Evolutionary conservation across 2,797 vertebrate species (phyloP).

Genomic region (Ctenosaura bakeri): DNA sequence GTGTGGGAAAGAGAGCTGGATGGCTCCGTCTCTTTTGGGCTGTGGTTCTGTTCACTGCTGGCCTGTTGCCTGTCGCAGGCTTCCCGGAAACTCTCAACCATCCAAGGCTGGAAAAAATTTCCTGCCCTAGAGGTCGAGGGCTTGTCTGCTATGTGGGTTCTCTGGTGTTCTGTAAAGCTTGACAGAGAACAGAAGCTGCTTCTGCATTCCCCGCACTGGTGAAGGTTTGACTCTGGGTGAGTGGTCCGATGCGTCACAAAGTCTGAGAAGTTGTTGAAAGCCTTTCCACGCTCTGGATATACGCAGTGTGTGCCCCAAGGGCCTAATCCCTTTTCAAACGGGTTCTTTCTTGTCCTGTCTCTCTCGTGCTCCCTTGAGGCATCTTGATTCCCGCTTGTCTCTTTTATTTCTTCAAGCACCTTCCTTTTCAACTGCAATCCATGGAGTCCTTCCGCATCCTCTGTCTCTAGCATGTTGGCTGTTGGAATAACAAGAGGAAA

Average conservation of each 20-base stretch:
- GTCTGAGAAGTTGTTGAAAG: neutral
- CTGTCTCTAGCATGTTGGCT: neutral
- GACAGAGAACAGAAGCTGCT: too few species aligned
- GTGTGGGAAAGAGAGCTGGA: neutral
- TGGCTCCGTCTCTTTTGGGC: neutral
- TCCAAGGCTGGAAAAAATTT: neutral
- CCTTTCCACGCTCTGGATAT: neutral
- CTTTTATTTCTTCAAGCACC: neutral
- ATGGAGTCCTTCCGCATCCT: neutral
- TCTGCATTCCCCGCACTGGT: neutral
- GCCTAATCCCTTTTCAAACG: neutral
- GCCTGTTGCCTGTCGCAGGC: neutral
- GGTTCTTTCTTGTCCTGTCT: neutral
- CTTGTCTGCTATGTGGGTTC: neutral
- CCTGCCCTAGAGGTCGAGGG: neutral
- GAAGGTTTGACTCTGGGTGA: too few species aligned
- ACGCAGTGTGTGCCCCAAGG: accelerated
- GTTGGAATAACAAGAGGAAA: neutral
- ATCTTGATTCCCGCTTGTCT: neutral
- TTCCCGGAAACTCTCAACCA: neutral
- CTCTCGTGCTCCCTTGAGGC: neutral
- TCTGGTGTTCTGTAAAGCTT: neutral
- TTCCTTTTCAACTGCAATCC: neutral
- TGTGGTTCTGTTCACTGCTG: neutral
- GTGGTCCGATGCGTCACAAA: neutral